Evolutionary conservation across 2,797 vertebrate species (phyloP).

Genomic region (Pteropus rufus): DNA sequence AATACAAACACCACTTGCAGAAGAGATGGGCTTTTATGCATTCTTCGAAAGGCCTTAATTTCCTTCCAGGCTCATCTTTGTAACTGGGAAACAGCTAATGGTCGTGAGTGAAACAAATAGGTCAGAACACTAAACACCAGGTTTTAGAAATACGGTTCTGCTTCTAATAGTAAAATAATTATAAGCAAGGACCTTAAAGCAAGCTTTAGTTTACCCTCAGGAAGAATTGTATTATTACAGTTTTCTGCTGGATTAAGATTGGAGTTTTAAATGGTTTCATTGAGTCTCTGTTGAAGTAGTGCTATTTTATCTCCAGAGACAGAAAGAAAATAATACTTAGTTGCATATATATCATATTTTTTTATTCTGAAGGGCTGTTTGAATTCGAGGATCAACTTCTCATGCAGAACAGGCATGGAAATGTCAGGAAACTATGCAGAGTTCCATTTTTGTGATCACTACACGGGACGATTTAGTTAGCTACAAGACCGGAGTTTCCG

Average conservation of each 20-base stretch:
- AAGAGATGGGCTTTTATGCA: constrained; percentile 77
- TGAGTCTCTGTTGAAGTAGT: constrained; percentile 19
- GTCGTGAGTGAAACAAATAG: constrained; percentile 74
- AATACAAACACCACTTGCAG: constrained; percentile 69
- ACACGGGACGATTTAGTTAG: neutral
- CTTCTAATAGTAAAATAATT: constrained; percentile 77
- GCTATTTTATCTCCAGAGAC: constrained; percentile 28
- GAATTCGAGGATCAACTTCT: constrained; percentile 22
- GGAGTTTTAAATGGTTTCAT: constrained; percentile 37
- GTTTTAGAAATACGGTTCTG: constrained; percentile 76
- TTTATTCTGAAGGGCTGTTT: neutral
- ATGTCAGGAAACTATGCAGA: constrained; percentile 36
- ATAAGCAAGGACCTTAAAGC: constrained; percentile 74
- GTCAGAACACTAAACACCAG: constrained; percentile 76
- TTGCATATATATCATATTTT: neutral
- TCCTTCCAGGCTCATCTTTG: constrained; percentile 72
- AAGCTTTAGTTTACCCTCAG: constrained; percentile 74
- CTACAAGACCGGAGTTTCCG: neutral
- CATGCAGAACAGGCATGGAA: neutral
- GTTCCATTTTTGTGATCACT: constrained; percentile 3
- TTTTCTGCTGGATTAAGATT: constrained; percentile 32
- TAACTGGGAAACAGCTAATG: constrained; percentile 72
- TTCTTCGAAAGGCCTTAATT: constrained; percentile 73
- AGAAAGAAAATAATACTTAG: constrained; percentile 41
- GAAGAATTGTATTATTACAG: constrained; percentile 70